Evolutionary conservation across 2,888 invertebrate genomes (phyloP).

Genomic region (Sphaerophoria taeniata): DNA sequence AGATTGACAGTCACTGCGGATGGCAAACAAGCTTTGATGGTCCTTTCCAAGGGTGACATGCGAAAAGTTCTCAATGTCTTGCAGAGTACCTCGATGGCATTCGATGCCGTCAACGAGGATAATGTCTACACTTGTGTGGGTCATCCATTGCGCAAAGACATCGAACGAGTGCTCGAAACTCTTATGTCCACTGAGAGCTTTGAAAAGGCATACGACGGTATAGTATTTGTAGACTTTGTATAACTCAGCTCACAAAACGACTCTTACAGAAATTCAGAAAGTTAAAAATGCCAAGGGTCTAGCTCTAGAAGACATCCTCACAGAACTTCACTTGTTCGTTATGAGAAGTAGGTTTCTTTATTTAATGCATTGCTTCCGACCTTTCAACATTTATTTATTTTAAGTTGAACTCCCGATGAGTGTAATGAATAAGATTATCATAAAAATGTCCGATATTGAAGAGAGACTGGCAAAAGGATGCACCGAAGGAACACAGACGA

Average conservation of each 20-base stretch:
- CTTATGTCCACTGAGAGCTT: conserved; percentile 83
- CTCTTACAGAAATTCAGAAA: conserved; percentile 87
- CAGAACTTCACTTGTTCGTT: conserved; percentile 93
- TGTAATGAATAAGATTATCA: conserved; percentile 90
- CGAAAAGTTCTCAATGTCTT: conserved; percentile 97
- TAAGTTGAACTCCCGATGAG: conserved; percentile 94
- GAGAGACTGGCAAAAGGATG: conserved; percentile 93
- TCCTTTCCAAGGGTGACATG: conserved; percentile 98
- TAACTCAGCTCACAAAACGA: conserved; percentile 66
- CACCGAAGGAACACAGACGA: conserved; percentile 94
- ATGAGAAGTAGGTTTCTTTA: conserved; percentile 88
- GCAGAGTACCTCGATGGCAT: conserved; percentile 98
- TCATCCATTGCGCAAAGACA: conserved; percentile 95
- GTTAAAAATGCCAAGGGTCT: conserved; percentile 95
- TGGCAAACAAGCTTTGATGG: conserved; percentile 94
- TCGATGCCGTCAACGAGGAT: conserved; percentile 93
- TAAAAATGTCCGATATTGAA: conserved; percentile 95
- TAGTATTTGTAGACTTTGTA: too few species aligned
- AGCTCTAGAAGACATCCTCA: conserved; percentile 95
- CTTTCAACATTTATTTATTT: conserved; percentile 77
- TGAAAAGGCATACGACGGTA: conserved; percentile 80
- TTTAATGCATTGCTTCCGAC: not conserved
- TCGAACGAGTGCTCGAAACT: conserved; percentile 94
- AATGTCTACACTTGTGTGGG: conserved; percentile 98
- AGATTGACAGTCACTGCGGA: conserved; percentile 93